Percentiles rank a stretch among this genome's conserved stretches.
These are phyloP conservation scores for Lates calcarifer DNA, from an alignment of 2,113 vertebrate species.

Conservation along the genomic window DNA sequence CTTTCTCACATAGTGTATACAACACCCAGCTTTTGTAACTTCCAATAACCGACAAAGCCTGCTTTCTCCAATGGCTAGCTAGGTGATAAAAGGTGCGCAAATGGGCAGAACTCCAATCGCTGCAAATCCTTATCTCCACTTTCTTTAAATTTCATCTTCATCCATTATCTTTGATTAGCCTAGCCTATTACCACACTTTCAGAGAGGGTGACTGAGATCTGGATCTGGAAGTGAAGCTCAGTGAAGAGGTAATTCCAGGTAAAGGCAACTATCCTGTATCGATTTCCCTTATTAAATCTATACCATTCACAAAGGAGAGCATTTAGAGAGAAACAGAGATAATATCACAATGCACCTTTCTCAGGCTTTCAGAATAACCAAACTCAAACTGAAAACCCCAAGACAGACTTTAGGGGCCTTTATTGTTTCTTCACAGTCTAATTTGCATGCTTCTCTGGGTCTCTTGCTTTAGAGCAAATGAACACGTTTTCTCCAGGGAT, in stretches of 20 bases:
- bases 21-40: too few relatives aligned
- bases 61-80: not conserved
- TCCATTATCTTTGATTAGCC: not conserved
- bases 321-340: not conserved
- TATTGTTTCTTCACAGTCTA: not conserved
- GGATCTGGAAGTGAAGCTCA: not conserved
- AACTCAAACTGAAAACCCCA: slow-evolving; percentile 1
- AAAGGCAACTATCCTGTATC: not conserved
- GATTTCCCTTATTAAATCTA: slow-evolving; percentile 31
- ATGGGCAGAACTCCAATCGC: not conserved
- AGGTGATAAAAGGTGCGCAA: not conserved
- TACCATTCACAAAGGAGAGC: not conserved
- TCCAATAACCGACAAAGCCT: not conserved
- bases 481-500: slow-evolving; percentile 38
- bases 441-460: slow-evolving; percentile 25
- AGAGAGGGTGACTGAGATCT: not conserved
- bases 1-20: too few relatives aligned
- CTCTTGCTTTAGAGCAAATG: slow-evolving; percentile 20
- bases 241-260: not conserved
- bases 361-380: slow-evolving; percentile 10
- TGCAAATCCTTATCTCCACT: not conserved
- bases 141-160: not conserved
- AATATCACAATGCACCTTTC: not conserved
- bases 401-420: not conserved
- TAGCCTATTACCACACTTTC: not conserved